Evolutionary conservation across 2,888 invertebrate species (phyloP).

Genomic region (Trilocha varians): DNA sequence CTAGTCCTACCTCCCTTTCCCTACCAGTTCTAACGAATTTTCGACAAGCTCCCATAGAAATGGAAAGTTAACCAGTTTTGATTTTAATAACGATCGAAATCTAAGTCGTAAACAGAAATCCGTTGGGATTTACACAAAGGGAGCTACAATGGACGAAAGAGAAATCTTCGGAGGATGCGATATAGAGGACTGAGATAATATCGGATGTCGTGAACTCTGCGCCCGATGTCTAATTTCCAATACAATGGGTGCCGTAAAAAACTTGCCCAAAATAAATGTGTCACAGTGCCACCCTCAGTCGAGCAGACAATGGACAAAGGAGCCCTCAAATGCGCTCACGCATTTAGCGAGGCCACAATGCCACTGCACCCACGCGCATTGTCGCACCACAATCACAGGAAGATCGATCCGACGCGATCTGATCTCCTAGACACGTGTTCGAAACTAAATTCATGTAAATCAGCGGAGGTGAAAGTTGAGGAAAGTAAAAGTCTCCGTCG

Average conservation of each 20-base stretch:
- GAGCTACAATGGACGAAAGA: conserved; percentile 40
- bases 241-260: conserved; percentile 68
- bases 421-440: conserved; percentile 30
- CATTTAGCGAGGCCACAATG: conserved; percentile 49
- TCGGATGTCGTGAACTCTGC: conserved; percentile 65
- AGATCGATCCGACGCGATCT: conserved; percentile 38
- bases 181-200: conserved; percentile 52
- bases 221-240: conserved; percentile 66
- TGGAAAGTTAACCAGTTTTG: conserved; percentile 64
- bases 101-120: conserved; percentile 24
- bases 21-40: conserved; percentile 38
- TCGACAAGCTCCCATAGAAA: conserved; percentile 47
- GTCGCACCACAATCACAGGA: conserved; percentile 45
- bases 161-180: conserved; percentile 51
- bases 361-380: conserved; percentile 51
- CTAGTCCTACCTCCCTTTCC: conserved; percentile 30
- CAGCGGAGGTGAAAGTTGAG: conserved; percentile 68
- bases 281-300: conserved; percentile 67
- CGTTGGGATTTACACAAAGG: conserved; percentile 31
- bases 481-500: conserved; percentile 66
- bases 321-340: conserved; percentile 37
- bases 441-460: conserved; percentile 50
- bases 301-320: conserved; percentile 66
- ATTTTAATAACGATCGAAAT: conserved; percentile 40
- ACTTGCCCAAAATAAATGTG: conserved; percentile 69